phyloP scores from a whole-genome alignment of 2,888 invertebrate species.

The Sycophila texana region DNA sequence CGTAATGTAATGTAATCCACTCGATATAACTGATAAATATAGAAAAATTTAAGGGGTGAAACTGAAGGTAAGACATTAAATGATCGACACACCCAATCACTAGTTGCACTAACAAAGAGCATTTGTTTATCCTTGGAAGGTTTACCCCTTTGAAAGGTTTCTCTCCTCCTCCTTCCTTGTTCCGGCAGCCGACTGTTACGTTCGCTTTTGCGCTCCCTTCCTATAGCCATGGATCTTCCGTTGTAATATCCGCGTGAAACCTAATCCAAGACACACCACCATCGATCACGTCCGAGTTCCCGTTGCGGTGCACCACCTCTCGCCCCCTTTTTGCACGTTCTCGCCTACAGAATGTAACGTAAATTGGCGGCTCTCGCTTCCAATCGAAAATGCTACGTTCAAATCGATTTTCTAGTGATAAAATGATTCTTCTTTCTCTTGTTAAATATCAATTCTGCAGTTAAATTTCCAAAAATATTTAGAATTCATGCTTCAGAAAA shows the following conservation, averaged over 20 bases:
- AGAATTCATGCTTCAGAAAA: too few species aligned
- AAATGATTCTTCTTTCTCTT: too few species aligned
- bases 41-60: not conserved
- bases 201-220: conserved; percentile 40
- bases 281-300: conserved; percentile 62
- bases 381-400: too few species aligned
- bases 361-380: not conserved
- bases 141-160: conserved; percentile 31
- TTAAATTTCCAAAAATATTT: too few species aligned
- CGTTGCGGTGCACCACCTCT: conserved; percentile 8
- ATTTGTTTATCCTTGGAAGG: conserved; percentile 35
- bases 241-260: conserved; percentile 60
- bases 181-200: conserved; percentile 40
- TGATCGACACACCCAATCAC: not conserved
- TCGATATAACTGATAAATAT: not conserved
- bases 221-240: conserved; percentile 18
- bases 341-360: not conserved
- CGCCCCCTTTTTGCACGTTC: not conserved
- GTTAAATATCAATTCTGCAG: too few species aligned
- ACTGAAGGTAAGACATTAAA: conserved; percentile 13
- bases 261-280: conserved; percentile 60
- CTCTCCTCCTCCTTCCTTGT: conserved; percentile 9
- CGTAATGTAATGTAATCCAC: too few species aligned
- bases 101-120: not conserved
- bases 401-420: too few species aligned